Percentiles rank a stretch among this genome's conserved stretches.
Evolutionary conservation across 2,888 invertebrate genomes (phyloP).

Genomic region (Dryobotodes eremita): DNA sequence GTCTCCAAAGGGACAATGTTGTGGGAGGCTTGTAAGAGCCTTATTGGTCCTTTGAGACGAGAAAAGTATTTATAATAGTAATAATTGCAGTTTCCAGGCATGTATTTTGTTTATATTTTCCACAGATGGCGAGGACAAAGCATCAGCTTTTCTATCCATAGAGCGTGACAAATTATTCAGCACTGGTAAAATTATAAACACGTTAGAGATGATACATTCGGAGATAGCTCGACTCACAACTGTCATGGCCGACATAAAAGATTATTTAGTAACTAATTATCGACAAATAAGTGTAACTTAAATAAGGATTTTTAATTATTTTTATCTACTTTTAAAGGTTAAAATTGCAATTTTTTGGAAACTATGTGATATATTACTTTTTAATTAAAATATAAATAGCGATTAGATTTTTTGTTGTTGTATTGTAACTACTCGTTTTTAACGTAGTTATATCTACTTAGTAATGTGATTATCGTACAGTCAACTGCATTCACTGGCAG

Average conservation of each 20-base stretch:
- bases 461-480: not conserved
- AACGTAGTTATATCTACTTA: constrained; percentile 14
- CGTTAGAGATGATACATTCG: constrained; percentile 73
- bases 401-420: not conserved
- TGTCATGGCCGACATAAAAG: constrained; percentile 78
- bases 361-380: constrained; percentile 45
- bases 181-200: constrained; percentile 70
- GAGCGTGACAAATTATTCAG: constrained; percentile 77
- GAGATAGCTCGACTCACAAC: constrained; percentile 76
- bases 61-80: not conserved
- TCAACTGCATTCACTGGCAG: not conserved
- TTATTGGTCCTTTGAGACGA: not conserved
- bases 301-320: not conserved
- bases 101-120: constrained; percentile 23
- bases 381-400: not conserved
- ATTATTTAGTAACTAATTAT: constrained; percentile 68
- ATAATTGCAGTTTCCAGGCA: not conserved
- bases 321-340: not conserved
- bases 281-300: constrained; percentile 57
- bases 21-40: not conserved
- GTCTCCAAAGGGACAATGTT: not conserved
- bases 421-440: constrained; percentile 16
- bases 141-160: constrained; percentile 73
- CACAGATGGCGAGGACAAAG: constrained; percentile 75
- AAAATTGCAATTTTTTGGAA: constrained; percentile 5